Evolutionary conservation across 2,113 vertebrate genomes (phyloP), one percentile per base, ranked within the genome.

Genomic region (Leucosticte australis): DNA sequence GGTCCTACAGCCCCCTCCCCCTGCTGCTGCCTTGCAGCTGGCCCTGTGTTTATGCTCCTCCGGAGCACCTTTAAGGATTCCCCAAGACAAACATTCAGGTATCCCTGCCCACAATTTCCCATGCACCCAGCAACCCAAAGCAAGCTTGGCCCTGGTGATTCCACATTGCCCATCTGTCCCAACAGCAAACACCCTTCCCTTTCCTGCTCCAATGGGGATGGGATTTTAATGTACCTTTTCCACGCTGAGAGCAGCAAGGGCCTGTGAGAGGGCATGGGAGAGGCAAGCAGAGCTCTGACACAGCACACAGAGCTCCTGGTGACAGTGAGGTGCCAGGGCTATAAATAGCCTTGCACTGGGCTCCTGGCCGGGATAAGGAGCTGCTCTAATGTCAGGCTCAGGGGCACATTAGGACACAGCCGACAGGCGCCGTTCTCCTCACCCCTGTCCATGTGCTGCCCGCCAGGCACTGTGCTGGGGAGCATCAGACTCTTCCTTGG

Each of bases 171-270:
- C 28, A 12, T 56, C 57, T 18, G 0, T 15, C 59, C 80, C 50
- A 31, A 21, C 18, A 2, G 11, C 55, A 15, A 50, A 21, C 28
- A 46, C 55, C 71, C 49, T 65, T 46, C 20, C 42, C 59, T 80
- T 13, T 10, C 47, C 60, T 57, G 42, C 31, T 46, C 65, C 13
- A 10, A 15, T 3, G 9, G 20, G 15, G 33, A 59, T 77, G 42
- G 31, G 55, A n/a, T 89, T 91, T 35, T 47, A 65, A 37, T 17
- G 82, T 95, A 96, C 96, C 96, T 97, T 81, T 91, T 42, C 1
- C 27, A 60, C 0, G 69, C 59, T 3, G 7, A 52, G 69, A 82
- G 67, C 11, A 0, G 75, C 64, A 33, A 30, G 76, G 35, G 55
- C 16, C 79, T 31, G 35, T 5, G 42, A 59, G 60, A 77, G 50